phyloP scores from a whole-genome alignment of 64 coral and sea anemone genomes.

The Montipora cactus region DNA sequence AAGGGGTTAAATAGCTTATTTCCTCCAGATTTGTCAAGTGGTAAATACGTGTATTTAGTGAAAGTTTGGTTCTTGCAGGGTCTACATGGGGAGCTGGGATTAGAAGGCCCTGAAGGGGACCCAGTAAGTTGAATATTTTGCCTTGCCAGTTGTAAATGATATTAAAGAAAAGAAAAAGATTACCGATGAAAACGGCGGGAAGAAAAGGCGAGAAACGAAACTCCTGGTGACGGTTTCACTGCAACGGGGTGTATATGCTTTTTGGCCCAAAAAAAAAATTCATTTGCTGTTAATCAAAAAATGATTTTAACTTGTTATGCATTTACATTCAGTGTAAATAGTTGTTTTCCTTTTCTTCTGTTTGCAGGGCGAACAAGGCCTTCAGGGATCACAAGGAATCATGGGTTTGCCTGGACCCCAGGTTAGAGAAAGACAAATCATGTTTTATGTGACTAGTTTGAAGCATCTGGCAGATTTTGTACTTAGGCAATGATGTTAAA shows the following conservation, averaged over 20 bases:
- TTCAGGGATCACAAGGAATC: constrained; percentile 19
- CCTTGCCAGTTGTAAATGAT: neutral
- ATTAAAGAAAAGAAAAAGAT: neutral
- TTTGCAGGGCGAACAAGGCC: constrained; percentile 34
- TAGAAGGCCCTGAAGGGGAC: constrained; percentile 14
- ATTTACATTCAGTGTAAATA: too few relatives aligned
- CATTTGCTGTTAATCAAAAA: too few relatives aligned
- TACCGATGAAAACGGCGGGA: neutral
- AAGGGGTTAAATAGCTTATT: neutral
- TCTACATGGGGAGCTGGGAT: neutral
- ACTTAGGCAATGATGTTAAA: too few relatives aligned
- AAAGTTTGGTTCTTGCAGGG: neutral
- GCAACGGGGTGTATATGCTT: too few relatives aligned
- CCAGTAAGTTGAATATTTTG: constrained; percentile 16
- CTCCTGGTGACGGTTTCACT: neutral
- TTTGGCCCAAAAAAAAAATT: too few relatives aligned
- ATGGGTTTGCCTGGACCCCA: constrained; percentile 9
- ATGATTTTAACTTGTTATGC: too few relatives aligned
- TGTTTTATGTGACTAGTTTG: neutral
- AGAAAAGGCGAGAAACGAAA: neutral
- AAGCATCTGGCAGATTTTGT: too few relatives aligned
- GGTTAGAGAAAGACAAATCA: neutral
- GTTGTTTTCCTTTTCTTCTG: neutral
- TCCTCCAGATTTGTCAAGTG: neutral
- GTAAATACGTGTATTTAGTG: neutral